Evolutionary conservation across 2,113 vertebrate species (phyloP).

Genomic region (Leptocoma aspasia): DNA sequence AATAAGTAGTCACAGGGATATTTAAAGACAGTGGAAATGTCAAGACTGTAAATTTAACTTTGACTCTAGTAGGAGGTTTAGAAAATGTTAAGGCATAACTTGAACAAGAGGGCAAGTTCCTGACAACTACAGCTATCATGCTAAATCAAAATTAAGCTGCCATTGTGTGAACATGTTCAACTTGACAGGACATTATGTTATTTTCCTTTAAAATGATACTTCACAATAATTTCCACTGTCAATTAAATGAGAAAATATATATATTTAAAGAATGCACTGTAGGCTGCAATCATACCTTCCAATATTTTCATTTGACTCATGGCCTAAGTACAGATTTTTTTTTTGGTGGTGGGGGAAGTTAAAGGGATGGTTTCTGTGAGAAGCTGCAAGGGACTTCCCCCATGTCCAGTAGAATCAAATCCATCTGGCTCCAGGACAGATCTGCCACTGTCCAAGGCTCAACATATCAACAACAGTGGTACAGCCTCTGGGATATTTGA

Average conservation of each 20-base stretch:
- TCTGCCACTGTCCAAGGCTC: background rate
- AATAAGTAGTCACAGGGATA: constrained; percentile 40
- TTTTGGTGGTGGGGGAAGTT: background rate
- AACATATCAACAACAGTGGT: background rate
- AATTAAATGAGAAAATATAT: background rate
- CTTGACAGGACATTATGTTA: background rate
- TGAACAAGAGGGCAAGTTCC: background rate
- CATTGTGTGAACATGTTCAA: background rate
- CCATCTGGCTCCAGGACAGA: background rate
- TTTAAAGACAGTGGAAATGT: constrained; percentile 60
- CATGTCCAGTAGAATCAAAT: background rate
- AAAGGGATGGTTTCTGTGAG: background rate
- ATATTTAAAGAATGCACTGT: background rate
- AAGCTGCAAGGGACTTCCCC: background rate
- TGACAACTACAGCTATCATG: background rate
- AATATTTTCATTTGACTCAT: background rate
- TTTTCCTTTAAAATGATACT: constrained; percentile 19
- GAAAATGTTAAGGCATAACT: constrained; percentile 17
- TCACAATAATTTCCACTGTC: background rate
- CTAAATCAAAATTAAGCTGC: background rate
- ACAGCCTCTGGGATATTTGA: background rate
- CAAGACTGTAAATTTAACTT: constrained; percentile 60
- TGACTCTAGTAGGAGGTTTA: constrained; percentile 25
- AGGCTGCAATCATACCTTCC: background rate
- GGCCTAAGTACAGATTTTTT: background rate